These are phyloP conservation scores for Drosophila gaucha DNA, from an alignment of 2,888 invertebrate species.

Conservation along the genomic window DNA sequence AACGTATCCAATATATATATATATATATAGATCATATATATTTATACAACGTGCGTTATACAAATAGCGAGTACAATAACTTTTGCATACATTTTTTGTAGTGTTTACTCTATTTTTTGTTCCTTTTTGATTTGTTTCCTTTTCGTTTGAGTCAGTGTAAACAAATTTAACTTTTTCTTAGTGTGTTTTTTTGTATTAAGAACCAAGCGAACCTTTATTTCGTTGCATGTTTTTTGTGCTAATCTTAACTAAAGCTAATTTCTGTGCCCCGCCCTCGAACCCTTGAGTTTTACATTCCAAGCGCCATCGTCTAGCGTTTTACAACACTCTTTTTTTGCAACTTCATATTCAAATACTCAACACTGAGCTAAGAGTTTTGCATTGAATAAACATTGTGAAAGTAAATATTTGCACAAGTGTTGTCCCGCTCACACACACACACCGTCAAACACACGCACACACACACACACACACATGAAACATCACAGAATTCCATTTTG, in stretches of 20 bases:
- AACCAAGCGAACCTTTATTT: no score
- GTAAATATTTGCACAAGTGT: constrained; percentile 15
- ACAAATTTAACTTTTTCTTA: constrained; percentile 1
- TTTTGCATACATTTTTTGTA: constrained; percentile 72
- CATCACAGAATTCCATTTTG: constrained; percentile 7
- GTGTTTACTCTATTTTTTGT: constrained; percentile 58
- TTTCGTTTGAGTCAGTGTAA: constrained; percentile 43
- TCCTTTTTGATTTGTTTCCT: neutral
- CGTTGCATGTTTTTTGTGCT: constrained; percentile 35
- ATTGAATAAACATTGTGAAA: constrained; percentile 21
- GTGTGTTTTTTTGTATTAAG: neutral
- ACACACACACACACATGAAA: constrained; percentile 2
- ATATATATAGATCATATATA: constrained; percentile 38
- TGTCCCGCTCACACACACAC: constrained; percentile 17
- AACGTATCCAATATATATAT: constrained; percentile 41
- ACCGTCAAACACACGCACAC: constrained; percentile 5
- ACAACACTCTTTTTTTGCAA: constrained; percentile 4
- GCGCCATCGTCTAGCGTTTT: no score
- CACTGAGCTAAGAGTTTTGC: constrained; percentile 40
- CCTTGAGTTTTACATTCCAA: constrained; percentile 9
- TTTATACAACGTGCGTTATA: constrained; percentile 36
- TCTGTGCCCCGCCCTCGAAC: neutral
- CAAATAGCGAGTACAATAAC: constrained; percentile 51
- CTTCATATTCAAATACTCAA: neutral
- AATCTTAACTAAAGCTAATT: constrained; percentile 44